Conservation (phyloP, 2,797 vertebrate species). For the Peromyscus attwateri region DNA sequence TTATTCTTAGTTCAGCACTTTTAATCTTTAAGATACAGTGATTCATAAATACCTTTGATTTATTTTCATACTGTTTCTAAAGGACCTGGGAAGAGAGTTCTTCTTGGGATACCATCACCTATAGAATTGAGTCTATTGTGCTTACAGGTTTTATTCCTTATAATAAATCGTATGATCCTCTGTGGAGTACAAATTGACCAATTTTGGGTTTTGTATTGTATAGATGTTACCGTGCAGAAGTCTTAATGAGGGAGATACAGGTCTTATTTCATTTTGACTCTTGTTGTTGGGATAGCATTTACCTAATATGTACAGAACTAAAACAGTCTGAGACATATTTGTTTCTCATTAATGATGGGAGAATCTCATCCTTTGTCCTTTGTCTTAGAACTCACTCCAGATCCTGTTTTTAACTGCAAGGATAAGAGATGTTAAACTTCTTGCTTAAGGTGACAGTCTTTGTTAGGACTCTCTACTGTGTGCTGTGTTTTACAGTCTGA, state of each 20-base stretch:
- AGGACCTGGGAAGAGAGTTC: not conserved
- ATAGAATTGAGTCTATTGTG: not conserved
- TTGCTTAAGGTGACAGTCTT: not conserved
- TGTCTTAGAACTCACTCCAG: not conserved
- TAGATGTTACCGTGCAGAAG: not conserved
- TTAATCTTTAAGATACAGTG: not conserved
- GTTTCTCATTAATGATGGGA: not conserved
- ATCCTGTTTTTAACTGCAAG: not conserved
- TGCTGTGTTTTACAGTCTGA: not conserved
- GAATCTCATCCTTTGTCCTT: not conserved
- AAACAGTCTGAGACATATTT: not conserved
- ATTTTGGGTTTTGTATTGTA: not conserved
- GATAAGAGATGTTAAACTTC: not conserved
- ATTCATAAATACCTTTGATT: not conserved
- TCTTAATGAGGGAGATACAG: not conserved
- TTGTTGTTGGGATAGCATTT: not conserved
- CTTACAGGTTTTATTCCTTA: not conserved
- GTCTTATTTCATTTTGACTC: not conserved
- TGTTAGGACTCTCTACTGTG: not conserved
- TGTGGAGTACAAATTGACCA: not conserved
- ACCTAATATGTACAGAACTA: not conserved
- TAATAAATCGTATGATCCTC: not conserved
- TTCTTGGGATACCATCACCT: not conserved
- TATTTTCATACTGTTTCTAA: not conserved
- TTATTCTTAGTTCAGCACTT: not conserved